Base-by-base conservation (phyloP, 2,888 invertebrate genomes). In the Orgyia antiqua region DNA sequence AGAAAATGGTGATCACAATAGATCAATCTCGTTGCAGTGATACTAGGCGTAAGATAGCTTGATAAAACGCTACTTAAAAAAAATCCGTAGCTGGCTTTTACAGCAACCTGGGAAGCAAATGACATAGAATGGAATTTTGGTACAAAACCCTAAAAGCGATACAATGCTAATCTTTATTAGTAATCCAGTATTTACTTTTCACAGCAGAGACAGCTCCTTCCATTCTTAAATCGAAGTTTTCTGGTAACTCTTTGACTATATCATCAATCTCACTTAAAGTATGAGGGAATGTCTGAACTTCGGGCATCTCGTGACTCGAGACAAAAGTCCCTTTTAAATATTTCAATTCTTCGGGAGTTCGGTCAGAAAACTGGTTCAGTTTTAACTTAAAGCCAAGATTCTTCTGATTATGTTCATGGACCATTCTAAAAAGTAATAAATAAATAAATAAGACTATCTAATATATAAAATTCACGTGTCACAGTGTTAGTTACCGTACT, bases 351-450 rank as follows among this genome's bases (percentile, higher is more conserved):
- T 52, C 52, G 0, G 44, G 38, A 2, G 65, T 61, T 1, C 41
- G 38, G 31, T 72, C 70, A 1, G 70, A 55, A 37, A 66, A 71
- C 3, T 58, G 29, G 42, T 70, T 72, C 4, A 69, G 11, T n/a
- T 48, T 55, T 31, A 72, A 21, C 18, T 49, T 67, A 47, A 54
- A 69, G 13, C 55, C 32, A 0, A 59, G 23, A 18, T 66, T 60
- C 29, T 67, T 56, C n/a, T 38, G 33, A 33, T 72, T 72, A 28
- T 62, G 63, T 2, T 58, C 50, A 5, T 42, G 34, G 0, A 69
- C 48, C 1, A 36, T 42, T 17, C 71, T 71, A 45, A 8, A 49
- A 30, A n/a, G n/a, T n/a, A n/a, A n/a, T n/a, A n/a, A n/a, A n/a
- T n/a, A n/a, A n/a, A n/a, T n/a, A n/a, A n/a, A n/a, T n/a, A n/a